These are phyloP conservation scores for Cardinalis cardinalis DNA, from an alignment of 2,113 vertebrate species.

Conservation along the genomic window DNA sequence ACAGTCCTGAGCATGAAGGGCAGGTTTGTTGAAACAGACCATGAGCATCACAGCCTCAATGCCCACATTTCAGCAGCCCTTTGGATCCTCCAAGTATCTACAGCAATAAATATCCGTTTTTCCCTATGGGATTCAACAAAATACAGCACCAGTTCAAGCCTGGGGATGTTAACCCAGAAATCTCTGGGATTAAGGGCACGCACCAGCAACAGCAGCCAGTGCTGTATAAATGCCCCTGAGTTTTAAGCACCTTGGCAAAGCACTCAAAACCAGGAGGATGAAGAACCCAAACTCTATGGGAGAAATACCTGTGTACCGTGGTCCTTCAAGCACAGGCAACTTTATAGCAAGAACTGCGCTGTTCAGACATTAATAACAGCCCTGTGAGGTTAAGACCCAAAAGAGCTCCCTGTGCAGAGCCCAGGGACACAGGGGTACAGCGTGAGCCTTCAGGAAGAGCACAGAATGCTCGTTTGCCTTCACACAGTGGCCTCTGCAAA, in stretches of 20 bases:
- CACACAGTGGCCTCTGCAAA: neutral
- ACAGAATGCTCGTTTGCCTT: accelerated
- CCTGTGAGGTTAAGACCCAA: neutral
- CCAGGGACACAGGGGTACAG: neutral
- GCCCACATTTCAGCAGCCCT: neutral
- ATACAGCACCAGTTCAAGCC: neutral
- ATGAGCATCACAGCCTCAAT: accelerated
- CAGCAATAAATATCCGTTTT: neutral
- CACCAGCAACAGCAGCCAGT: neutral
- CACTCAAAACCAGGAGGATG: neutral
- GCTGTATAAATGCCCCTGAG: accelerated
- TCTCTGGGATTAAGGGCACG: accelerated
- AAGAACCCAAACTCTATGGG: neutral
- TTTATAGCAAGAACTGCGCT: neutral
- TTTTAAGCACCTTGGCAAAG: neutral
- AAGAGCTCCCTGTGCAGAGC: neutral
- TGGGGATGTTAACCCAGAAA: neutral
- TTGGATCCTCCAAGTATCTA: accelerated
- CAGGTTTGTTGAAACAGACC: accelerated
- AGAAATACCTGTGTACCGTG: neutral
- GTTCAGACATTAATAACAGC: neutral
- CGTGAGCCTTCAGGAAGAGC: accelerated
- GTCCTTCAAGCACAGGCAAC: neutral
- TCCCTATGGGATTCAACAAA: neutral
- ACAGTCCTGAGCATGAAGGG: neutral